Percentiles rank a stretch among this genome's conserved stretches.
These are phyloP conservation scores for Ctenosaura bakeri DNA, from an alignment of 2,797 vertebrate genomes.

Conservation along the genomic window DNA sequence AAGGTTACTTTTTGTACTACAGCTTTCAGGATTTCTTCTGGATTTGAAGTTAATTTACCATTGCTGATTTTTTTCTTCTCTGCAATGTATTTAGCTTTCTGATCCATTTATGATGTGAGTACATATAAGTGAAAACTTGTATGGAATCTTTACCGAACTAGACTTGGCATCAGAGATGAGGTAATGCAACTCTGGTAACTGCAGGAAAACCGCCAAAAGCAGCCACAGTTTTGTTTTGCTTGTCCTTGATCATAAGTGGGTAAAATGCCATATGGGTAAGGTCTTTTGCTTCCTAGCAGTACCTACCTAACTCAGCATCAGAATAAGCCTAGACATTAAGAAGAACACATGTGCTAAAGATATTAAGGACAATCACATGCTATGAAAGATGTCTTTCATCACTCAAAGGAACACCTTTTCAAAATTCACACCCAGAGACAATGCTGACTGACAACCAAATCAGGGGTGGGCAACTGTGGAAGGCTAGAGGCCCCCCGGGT, in stretches of 20 bases:
- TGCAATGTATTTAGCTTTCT: background rate
- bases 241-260: background rate
- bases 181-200: background rate
- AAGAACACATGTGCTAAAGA: no score
- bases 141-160: background rate
- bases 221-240: background rate
- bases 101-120: background rate
- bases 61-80: background rate
- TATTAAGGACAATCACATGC: no score
- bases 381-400: no score
- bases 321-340: no score
- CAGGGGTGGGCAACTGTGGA: no score
- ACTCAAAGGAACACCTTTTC: no score
- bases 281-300: background rate
- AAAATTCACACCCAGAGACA: no score
- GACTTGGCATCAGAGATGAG: no score
- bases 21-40: background rate
- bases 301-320: no score
- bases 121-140: background rate
- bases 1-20: no score
- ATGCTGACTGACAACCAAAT: no score
- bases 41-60: background rate
- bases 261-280: background rate
- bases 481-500: no score
- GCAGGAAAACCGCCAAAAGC: background rate